Conservation (phyloP, 2,888 invertebrate genomes). For the Drosophila kuntzei region DNA sequence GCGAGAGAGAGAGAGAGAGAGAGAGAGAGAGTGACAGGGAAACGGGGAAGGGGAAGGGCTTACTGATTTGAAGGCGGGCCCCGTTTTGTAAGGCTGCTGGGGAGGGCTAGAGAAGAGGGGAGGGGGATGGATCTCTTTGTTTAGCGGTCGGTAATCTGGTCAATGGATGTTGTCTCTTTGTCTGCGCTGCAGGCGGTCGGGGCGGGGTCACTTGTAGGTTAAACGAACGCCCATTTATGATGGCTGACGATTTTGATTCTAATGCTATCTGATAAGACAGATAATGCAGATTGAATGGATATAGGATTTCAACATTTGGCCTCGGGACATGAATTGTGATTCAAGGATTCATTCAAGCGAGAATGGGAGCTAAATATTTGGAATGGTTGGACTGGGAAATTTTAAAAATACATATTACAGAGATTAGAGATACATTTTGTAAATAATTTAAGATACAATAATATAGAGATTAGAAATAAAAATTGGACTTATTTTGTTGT, state of each 20-base stretch:
- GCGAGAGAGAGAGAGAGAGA: too few relatives aligned
- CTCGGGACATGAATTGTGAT: constrained; percentile 2
- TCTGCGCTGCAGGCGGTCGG: constrained; percentile 28
- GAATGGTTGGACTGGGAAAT: not conserved
- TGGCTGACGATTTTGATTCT: constrained; percentile 51
- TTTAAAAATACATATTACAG: not conserved
- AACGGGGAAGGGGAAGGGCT: not conserved
- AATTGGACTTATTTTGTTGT: not conserved
- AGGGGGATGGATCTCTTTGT: constrained; percentile 44
- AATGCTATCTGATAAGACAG: constrained; percentile 41
- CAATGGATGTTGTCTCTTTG: constrained; percentile 58
- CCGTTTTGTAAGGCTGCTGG: constrained; percentile 21
- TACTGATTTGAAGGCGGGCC: constrained; percentile 13
- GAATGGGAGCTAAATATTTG: not conserved
- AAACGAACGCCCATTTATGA: constrained; percentile 57
- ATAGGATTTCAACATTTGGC: constrained; percentile 17
- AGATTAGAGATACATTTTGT: not conserved
- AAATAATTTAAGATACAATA: not conserved
- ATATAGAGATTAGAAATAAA: not conserved
- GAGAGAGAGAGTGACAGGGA: too few relatives aligned
- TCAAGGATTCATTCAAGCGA: not conserved
- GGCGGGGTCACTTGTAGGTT: constrained; percentile 72
- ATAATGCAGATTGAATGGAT: constrained; percentile 19
- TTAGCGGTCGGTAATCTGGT: constrained; percentile 54
- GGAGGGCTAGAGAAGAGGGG: not conserved